Evolutionary conservation across 1,140 invertebrate species (phyloP), one percentile per base, ranked within the genome.

Genomic region (Liolophura sinensis): DNA sequence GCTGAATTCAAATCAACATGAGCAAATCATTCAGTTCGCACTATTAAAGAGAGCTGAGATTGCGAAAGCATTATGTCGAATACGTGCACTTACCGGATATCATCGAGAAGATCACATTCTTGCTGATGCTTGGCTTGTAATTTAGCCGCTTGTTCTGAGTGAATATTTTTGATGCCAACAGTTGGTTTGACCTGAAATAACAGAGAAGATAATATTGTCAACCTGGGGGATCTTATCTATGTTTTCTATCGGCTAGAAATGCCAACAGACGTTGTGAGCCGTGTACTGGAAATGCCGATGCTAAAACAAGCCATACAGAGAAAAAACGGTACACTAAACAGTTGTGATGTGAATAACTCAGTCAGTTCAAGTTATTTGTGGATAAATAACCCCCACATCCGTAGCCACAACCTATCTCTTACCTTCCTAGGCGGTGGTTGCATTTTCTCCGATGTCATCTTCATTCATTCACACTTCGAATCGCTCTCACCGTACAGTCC

Each of bases 101-200:
- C 95, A 86, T 97, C 95, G 56, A 97, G 86, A 65, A 97, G 87
- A 82, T 97, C 95, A 85, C 93, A 95, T 82, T 98, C 95, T 86
- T 97, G 94, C 84, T 97, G 95, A 84, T 97, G 96, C 85, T 98
- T 98, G 31, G 92, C 88, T 81, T 95, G 91, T 70, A 97, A 88
- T 85, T 96, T 96, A 9, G 92, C 89, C 59, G 95, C 88, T 85
- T 98, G 95, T 85, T 98, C 95, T 61, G 91, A 88, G 82, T 97
- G 95, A 58, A 96, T 88, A 86, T 93, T 93, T 87, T 87, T 87
- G 92, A 95, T 86, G 93, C 95, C 74, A 90, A 74, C 72, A 89
- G 85, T 91, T 92, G 85, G 93, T 92, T 80, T 93, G 92, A 93
- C 95, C 78, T 82, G 64, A 12, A 72, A 72, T 58, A 66, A 60